Base-by-base conservation (phyloP, 37 sponge, comb jelly and placozoan species). In the Ianthella basta region DNA sequence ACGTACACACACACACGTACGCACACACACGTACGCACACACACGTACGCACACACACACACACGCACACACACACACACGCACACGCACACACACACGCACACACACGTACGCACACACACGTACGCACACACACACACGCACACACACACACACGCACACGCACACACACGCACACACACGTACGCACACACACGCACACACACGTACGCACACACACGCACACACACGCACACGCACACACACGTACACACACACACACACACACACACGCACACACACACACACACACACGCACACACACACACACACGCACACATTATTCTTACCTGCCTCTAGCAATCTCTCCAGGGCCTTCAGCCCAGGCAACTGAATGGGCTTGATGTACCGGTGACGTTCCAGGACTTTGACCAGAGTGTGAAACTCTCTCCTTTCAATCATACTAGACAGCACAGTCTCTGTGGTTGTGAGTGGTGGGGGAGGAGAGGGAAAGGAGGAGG, bases 241-340 rank as follows among this genome's bases (percentile, higher is more conserved):
- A 73, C 40, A 35, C 77, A 35, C 40, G 10, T 12, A 41, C 50
- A 80, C 80, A 25, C 50, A 55, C 80, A 80, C 50, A 41, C 80
- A 80, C 50, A 41, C 55, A 80, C 80, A 80, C 30, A 41, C 50
- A 80, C 29, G 40, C 50, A 80, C 80, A 36, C 29, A 44, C 36
- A 38, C 39, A 36, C 39, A 73, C 75, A 73, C 50, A 44, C 50
- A 30, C 75, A 73, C 39, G 10, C 39, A 73, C 75, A 73, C 39
- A 36, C n/a, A n/a, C n/a, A n/a, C n/a, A n/a, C n/a, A n/a, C n/a
- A n/a, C n/a, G 6, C 33, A 69, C 70, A 69, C 70, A 13, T 4
- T 32, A 6, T 27, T 5, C 78, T 40, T 8, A 75, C 78, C 78
- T 75, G 37, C 40, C 25, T 75, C 78, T 0, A 75, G 54, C 1